Conservation (phyloP, 2,888 invertebrate species). For the Drosophila atripex region DNA sequence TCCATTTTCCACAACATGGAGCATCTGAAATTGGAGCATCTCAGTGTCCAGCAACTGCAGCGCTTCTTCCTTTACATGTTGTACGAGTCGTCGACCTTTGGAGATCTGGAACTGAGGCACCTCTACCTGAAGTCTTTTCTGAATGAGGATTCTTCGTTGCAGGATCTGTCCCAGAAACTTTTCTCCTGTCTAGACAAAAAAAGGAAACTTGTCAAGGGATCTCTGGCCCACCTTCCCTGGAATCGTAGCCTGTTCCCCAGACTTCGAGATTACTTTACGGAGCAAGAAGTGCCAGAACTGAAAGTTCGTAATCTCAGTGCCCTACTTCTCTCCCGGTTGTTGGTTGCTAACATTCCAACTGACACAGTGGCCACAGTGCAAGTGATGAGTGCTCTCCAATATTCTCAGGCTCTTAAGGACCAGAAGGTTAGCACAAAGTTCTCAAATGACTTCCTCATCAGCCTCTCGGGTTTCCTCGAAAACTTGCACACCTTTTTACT, state of each 20-base stretch:
- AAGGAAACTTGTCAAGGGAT: conserved; percentile 14
- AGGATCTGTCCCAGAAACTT: conserved; percentile 51
- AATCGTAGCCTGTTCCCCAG: conserved; percentile 80
- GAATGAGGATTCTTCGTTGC: conserved; percentile 31
- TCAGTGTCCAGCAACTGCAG: conserved; percentile 38
- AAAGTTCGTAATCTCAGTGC: conserved; percentile 65
- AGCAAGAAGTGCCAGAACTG: conserved; percentile 8
- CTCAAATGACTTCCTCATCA: conserved; percentile 75
- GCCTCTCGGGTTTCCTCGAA: conserved; percentile 70
- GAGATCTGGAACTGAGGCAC: conserved; percentile 81
- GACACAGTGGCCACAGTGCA: conserved; percentile 58
- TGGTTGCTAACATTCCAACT: conserved; percentile 61
- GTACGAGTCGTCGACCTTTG: conserved; percentile 83
- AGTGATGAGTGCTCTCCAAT: conserved; percentile 75
- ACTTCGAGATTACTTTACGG: conserved; percentile 77
- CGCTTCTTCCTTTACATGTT: conserved; percentile 83
- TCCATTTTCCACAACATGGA: conserved; percentile 63
- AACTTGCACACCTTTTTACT: conserved; percentile 54
- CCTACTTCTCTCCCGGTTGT: conserved; percentile 63
- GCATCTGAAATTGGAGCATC: conserved; percentile 53
- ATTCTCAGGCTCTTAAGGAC: conserved; percentile 78
- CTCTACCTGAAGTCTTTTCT: conserved; percentile 69
- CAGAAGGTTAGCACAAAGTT: conserved; percentile 74
- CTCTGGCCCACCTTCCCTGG: conserved; percentile 80
- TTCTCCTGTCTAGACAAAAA: conserved; percentile 42